Evolutionary conservation across 2,888 invertebrate species (phyloP).

Genomic region (Drosophila neonasuta): DNA sequence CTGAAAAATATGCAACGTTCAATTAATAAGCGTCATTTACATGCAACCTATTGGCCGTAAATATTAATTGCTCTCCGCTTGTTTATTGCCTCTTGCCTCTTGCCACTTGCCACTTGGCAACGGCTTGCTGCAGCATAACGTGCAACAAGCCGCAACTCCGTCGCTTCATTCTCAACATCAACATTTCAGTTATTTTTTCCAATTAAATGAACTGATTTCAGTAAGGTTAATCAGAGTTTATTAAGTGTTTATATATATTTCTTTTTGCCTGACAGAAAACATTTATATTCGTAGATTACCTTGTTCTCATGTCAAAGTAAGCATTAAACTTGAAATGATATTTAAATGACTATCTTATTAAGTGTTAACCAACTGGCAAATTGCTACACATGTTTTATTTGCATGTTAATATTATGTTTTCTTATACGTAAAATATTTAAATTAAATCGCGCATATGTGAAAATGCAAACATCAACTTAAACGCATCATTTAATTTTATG

Average conservation of each 20-base stretch:
- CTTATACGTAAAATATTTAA: no score
- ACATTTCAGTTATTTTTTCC: conserved; percentile 1
- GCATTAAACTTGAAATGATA: neutral
- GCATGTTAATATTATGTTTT: no score
- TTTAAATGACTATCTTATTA: neutral
- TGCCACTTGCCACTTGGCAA: conserved; percentile 12
- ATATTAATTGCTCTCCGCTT: conserved; percentile 43
- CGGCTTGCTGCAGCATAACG: conserved; percentile 12
- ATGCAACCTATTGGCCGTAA: conserved; percentile 31
- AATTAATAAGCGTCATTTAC: conserved; percentile 64
- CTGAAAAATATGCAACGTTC: conserved; percentile 43
- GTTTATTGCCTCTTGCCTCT: conserved; percentile 23
- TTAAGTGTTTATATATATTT: neutral
- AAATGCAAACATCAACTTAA: no score
- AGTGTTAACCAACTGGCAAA: no score
- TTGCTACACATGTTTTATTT: no score
- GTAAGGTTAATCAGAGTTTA: conserved; percentile 1
- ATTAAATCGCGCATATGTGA: no score
- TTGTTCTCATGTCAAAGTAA: neutral
- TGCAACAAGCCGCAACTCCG: conserved; percentile 1
- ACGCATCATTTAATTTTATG: no score
- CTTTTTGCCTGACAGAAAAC: neutral
- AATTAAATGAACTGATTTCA: conserved; percentile 13
- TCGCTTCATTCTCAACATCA: neutral
- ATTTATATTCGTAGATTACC: neutral